A percentile compares a stretch with the other conserved stretches of the same genome.
phyloP scores from a whole-genome alignment of 2,888 invertebrate genomes.

The Clunio marinus region DNA sequence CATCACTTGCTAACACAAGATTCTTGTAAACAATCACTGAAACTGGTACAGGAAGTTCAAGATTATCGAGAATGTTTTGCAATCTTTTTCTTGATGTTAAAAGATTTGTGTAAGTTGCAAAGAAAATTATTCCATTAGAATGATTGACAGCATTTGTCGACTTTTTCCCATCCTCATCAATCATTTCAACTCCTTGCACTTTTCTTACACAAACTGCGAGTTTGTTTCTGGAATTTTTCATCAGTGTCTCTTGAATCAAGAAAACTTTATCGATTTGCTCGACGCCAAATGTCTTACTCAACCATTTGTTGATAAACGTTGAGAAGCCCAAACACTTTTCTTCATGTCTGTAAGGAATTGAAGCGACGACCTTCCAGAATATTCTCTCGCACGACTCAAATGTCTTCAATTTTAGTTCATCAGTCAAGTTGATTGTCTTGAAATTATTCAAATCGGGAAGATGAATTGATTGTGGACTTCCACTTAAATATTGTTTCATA shows the following conservation, averaged over 20 bases:
- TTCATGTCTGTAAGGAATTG: conserved; percentile 51
- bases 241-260: conserved; percentile 40
- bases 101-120: conserved; percentile 43
- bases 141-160: conserved; percentile 44
- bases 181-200: conserved; percentile 40
- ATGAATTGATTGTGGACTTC: conserved; percentile 47
- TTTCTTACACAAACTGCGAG: conserved; percentile 49
- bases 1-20: conserved; percentile 25
- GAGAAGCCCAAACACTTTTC: conserved; percentile 45
- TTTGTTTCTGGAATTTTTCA: conserved; percentile 43
- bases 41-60: conserved; percentile 43
- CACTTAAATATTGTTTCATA: conserved; percentile 54
- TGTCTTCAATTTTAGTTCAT: background rate
- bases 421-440: conserved; percentile 8
- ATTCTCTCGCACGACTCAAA: conserved; percentile 10
- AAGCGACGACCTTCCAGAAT: conserved; percentile 62
- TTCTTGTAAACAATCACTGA: conserved; percentile 45
- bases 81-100: conserved; percentile 44
- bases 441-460: conserved; percentile 42
- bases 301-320: conserved; percentile 45
- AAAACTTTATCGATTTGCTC: conserved; percentile 35
- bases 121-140: conserved; percentile 46
- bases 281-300: conserved; percentile 42
- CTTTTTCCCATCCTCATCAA: conserved; percentile 19
- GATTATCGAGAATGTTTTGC: conserved; percentile 44